These are phyloP conservation scores for Macropodus opercularis DNA, from an alignment of 2,797 vertebrate genomes.

Conservation along the genomic window DNA sequence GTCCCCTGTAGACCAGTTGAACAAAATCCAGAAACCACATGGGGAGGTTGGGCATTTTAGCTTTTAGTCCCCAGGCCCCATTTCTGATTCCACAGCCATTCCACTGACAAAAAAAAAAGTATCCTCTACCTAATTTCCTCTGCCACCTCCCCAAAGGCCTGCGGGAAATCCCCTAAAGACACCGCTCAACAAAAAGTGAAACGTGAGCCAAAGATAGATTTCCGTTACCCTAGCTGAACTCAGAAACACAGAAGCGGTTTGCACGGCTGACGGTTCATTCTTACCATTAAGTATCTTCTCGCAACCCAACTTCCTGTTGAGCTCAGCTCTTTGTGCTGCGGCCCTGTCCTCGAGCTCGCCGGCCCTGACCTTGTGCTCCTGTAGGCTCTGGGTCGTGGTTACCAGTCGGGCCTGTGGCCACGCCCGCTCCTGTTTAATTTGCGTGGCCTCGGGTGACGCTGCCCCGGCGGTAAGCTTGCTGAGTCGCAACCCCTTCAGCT, in stretches of 20 bases:
- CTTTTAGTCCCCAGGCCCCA: slow-evolving; percentile 13
- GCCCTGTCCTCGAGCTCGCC: slow-evolving; percentile 86
- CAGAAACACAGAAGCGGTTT: slow-evolving; percentile 40
- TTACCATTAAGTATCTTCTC: slow-evolving; percentile 86
- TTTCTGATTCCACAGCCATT: slow-evolving; percentile 41
- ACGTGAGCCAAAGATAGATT: slow-evolving; percentile 76
- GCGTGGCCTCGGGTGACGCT: slow-evolving; percentile 54
- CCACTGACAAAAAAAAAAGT: slow-evolving; percentile 47
- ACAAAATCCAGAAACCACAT: slow-evolving; percentile 28
- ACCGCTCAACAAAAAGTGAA: slow-evolving; percentile 70
- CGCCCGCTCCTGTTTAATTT: slow-evolving; percentile 67
- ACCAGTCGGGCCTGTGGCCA: slow-evolving; percentile 64
- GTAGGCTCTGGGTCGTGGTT: slow-evolving; percentile 74
- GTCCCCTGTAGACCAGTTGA: slow-evolving; percentile 19
- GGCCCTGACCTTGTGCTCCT: slow-evolving; percentile 82
- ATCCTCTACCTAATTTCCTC: slow-evolving; percentile 61
- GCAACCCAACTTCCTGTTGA: slow-evolving; percentile 90
- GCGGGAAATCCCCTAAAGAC: slow-evolving; percentile 71
- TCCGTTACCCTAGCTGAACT: slow-evolving; percentile 72
- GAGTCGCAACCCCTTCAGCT: slow-evolving; percentile 96
- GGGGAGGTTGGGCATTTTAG: slow-evolving; percentile 8
- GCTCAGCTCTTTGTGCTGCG: slow-evolving; percentile 87
- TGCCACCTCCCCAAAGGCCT: slow-evolving; percentile 36
- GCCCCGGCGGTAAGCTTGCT: slow-evolving; percentile 87
- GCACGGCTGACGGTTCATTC: slow-evolving; percentile 47